Base-by-base conservation (phyloP, 2,888 invertebrate genomes). In the Chrysina gloriosa region DNA sequence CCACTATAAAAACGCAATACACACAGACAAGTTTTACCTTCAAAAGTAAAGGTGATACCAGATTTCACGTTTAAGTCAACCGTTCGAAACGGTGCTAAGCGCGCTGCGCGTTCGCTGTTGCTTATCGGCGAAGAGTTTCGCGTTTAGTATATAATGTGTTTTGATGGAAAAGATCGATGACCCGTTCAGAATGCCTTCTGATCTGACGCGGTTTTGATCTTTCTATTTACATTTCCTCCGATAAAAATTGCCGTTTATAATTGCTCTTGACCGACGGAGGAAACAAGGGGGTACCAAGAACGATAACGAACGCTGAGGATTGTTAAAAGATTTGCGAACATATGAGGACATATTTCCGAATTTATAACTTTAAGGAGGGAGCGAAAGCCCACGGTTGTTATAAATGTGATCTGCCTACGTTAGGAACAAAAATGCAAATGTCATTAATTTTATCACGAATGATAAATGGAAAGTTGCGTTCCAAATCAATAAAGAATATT, bases 31-130 rank as follows among this genome's bases (percentile, higher is more conserved):
- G 52, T 52, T 52, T 52, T 52, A 52, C 52, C 31, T 52, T 52
- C 52, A 52, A 52, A 52, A 52, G 31, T 29, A 52, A 52, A 52
- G 31, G 52, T 29, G 29, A 29, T 52, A 52, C 52, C 19, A 27
- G 45, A 45, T 45, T 45, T 45, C 45, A 16, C 21, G 6, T 14
- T n/a, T n/a, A 36, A 36, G 36, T 45, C 19, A 45, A 21, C 21
- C 42, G 16, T 21, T 45, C n/a, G 16, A 7, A 14, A 7, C 21
- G 45, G 7, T 21, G 9, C 3, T 45, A 23, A 9, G 11, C 16
- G 29, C 27, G 50, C 2, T 50, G 27, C 9, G 9, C 34, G 11
- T 34, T 34, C 34, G 34, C 3, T 27, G 16, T 11, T 29, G n/a
- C 16, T 50, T 16, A 29, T 50, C 27, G 27, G 50, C 50, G 50